Evolutionary conservation across 2,113 vertebrate species (phyloP).

Genomic region (Turnix velox): DNA sequence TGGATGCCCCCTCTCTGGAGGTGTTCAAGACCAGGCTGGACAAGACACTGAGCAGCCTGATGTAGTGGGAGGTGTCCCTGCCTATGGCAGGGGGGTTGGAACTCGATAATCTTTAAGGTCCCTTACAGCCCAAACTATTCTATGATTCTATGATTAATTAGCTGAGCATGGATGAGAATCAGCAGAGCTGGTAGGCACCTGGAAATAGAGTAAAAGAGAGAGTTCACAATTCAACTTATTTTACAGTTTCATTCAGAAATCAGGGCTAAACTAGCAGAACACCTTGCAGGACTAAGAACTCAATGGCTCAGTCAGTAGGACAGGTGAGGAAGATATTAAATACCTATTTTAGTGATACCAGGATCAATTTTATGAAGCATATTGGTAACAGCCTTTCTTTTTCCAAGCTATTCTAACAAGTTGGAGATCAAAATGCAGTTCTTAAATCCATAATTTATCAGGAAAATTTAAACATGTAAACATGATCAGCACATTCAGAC

Average conservation of each 20-base stretch:
- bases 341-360: neutral
- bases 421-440: neutral
- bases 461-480: neutral
- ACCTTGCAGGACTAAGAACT: neutral
- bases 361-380: neutral
- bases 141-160: no score
- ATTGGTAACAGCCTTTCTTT: neutral
- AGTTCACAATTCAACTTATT: neutral
- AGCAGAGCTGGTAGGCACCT: neutral
- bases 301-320: neutral
- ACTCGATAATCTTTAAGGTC: no score
- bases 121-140: no score
- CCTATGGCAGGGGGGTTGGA: no score
- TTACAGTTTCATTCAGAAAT: accelerated
- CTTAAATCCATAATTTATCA: neutral
- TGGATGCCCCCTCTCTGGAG: no score
- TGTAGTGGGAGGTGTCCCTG: no score
- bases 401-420: neutral
- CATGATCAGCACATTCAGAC: neutral
- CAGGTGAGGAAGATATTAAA: neutral
- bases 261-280: neutral
- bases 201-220: neutral
- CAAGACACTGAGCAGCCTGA: no score
- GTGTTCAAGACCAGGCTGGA: no score
- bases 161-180: neutral